Percentiles rank a stretch among this genome's conserved stretches.
phyloP scores from a whole-genome alignment of 2,797 vertebrate genomes.

The Lophius americanus region DNA sequence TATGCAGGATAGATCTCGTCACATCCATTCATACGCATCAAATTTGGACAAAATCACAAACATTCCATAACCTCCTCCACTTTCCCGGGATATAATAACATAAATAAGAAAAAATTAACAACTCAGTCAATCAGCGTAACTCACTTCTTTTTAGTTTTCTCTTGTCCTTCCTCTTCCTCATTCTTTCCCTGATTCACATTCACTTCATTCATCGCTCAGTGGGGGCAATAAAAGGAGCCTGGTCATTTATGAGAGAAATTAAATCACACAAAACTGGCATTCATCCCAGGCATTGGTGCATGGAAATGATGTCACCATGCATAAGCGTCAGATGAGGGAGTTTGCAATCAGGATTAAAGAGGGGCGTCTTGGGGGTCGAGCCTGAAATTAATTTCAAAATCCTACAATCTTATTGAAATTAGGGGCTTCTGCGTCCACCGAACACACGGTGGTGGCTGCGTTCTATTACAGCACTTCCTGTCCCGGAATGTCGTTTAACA shows the following conservation, averaged over 20 bases:
- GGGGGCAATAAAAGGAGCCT: slow-evolving; percentile 60
- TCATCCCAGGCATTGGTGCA: slow-evolving; percentile 67
- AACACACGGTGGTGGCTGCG: slow-evolving; percentile 1
- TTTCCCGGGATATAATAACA: too few relatives aligned
- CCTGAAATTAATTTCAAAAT: slow-evolving; percentile 33
- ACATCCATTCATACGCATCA: too few relatives aligned
- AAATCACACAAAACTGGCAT: slow-evolving; percentile 75
- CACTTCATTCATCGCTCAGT: slow-evolving; percentile 51
- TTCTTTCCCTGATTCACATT: slow-evolving; percentile 33
- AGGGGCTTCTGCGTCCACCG: not conserved
- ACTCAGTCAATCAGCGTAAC: too few relatives aligned
- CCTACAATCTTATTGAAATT: slow-evolving; percentile 22
- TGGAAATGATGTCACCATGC: slow-evolving; percentile 68
- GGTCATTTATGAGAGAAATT: slow-evolving; percentile 73
- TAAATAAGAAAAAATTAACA: too few relatives aligned
- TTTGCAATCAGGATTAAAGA: slow-evolving; percentile 66
- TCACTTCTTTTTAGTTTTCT: slow-evolving; percentile 15
- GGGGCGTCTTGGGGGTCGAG: slow-evolving; percentile 28
- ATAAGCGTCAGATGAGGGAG: slow-evolving; percentile 68
- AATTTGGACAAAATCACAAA: too few relatives aligned
- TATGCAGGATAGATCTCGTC: too few relatives aligned
- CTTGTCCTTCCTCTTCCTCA: not conserved
- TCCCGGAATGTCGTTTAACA: slow-evolving; percentile 15
- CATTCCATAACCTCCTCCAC: too few relatives aligned
- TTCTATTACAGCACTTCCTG: slow-evolving; percentile 3